Base-by-base conservation (phyloP, 2,888 invertebrate species). In the Sipha maydis region DNA sequence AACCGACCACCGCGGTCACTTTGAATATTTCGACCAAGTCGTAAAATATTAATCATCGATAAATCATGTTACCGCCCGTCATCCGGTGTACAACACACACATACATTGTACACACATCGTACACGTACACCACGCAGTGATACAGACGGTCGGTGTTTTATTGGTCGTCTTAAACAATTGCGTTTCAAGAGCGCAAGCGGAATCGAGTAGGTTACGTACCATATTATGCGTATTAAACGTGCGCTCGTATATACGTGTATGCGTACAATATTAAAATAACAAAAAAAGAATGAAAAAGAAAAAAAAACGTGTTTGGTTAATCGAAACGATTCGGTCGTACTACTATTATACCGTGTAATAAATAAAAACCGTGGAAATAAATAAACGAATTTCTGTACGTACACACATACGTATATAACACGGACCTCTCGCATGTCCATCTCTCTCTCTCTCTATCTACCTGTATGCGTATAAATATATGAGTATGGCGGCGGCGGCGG, bases 281-380 rank as follows among this genome's bases (percentile, higher is more conserved):
- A 25, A 25, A 38, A 7, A 38, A 48, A 83, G 54, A n/a, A 83
- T 34, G 25, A 56, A 54, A 84, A 84, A 61, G 76, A 67, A 17
- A 80, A 34, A 75, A 83, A 84, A 84, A 76, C 84, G 28, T 61
- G 83, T 84, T 75, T 38, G 75, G 83, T 56, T 73, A 73, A 75
- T 83, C 73, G 83, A 83, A 83, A 83, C 73, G 38, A 25, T 73
- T 83, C 83, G 56, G 73, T 61, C 38, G 75, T 73, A 75, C n/a
- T 9, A 21, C 8, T 28, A 25, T 61, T 61, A 61, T 17, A 4
- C 67, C 11, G 19, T 9, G 61, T 38, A 83, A 73, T 83, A 83
- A 83, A 83, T 56, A 83, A 19, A 61, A 80, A 75, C 56, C 48
- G 48, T 71, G 71, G 48, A 71, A 71, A 83, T 48, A 71, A 83